These are phyloP conservation scores for Apogon talboti DNA, from an alignment of 2,797 vertebrate species.

Conservation along the genomic window DNA sequence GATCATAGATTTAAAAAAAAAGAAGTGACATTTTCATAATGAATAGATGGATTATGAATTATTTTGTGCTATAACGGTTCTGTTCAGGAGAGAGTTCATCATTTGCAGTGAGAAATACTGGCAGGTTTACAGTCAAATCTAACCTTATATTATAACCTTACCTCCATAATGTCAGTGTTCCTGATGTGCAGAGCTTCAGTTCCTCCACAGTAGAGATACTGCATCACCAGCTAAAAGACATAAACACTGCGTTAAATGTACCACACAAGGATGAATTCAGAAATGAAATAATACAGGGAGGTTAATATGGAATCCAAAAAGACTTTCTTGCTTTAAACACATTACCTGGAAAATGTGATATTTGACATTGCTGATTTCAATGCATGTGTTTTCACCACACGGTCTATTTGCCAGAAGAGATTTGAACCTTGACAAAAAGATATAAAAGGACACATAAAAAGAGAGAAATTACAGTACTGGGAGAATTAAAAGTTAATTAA, in stretches of 20 bases:
- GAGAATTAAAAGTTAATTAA: background rate
- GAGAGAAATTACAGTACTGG: background rate
- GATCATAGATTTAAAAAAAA: background rate
- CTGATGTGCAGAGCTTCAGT: slow-evolving; percentile 95
- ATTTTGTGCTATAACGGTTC: background rate
- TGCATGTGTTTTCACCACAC: slow-evolving; percentile 93
- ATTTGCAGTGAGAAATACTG: background rate
- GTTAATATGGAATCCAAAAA: background rate
- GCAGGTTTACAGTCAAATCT: background rate
- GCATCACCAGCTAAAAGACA: slow-evolving; percentile 94
- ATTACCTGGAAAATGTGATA: slow-evolving; percentile 98
- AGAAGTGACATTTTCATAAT: background rate
- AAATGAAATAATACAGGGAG: background rate
- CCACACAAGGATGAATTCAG: background rate
- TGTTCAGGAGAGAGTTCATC: background rate
- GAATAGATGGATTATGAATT: background rate
- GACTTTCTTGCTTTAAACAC: background rate
- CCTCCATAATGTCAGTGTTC: slow-evolving; percentile 97
- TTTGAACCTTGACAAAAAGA: slow-evolving; percentile 89
- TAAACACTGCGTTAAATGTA: slow-evolving; percentile 1
- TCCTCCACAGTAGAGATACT: slow-evolving; percentile 96
- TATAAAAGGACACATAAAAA: slow-evolving; percentile 4
- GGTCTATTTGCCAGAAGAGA: slow-evolving; percentile 93
- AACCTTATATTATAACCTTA: slow-evolving; percentile 57
- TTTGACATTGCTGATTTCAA: slow-evolving; percentile 98